These are phyloP conservation scores for Papilio demoleus DNA, from an alignment of 2,888 invertebrate genomes.

Conservation along the genomic window DNA sequence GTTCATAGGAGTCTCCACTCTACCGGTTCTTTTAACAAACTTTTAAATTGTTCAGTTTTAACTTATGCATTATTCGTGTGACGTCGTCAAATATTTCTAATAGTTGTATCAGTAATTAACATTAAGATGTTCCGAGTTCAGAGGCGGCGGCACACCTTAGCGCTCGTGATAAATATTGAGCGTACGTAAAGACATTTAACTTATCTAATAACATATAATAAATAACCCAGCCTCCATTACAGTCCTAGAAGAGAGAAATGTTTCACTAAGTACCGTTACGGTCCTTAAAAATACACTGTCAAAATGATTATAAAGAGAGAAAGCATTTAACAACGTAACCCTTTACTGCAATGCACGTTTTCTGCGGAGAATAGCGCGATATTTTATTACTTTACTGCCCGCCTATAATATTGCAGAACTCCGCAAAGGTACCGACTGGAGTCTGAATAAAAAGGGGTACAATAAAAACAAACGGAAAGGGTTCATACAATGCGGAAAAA, in stretches of 20 bases:
- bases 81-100: constrained; percentile 35
- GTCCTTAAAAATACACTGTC: constrained; percentile 51
- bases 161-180: constrained; percentile 57
- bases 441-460: constrained; percentile 67
- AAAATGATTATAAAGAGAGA: constrained; percentile 61
- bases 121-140: constrained; percentile 51
- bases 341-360: constrained; percentile 71
- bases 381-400: constrained; percentile 78
- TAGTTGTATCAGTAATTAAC: constrained; percentile 45
- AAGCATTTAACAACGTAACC: constrained; percentile 69
- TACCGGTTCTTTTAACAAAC: no score
- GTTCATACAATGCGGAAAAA: constrained; percentile 81
- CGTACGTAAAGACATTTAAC: constrained; percentile 59
- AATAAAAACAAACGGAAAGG: constrained; percentile 82
- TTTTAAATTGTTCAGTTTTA: no score
- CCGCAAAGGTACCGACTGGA: constrained; percentile 76
- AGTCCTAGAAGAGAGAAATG: constrained; percentile 61
- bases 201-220: constrained; percentile 59
- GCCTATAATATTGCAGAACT: constrained; percentile 73
- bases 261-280: constrained; percentile 73
- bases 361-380: constrained; percentile 78
- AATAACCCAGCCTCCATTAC: constrained; percentile 61
- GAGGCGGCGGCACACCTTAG: constrained; percentile 44
- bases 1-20: no score
- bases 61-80: constrained; percentile 43